phyloP scores from a whole-genome alignment of 2,888 invertebrate genomes.

The Prosapia bicincta region DNA sequence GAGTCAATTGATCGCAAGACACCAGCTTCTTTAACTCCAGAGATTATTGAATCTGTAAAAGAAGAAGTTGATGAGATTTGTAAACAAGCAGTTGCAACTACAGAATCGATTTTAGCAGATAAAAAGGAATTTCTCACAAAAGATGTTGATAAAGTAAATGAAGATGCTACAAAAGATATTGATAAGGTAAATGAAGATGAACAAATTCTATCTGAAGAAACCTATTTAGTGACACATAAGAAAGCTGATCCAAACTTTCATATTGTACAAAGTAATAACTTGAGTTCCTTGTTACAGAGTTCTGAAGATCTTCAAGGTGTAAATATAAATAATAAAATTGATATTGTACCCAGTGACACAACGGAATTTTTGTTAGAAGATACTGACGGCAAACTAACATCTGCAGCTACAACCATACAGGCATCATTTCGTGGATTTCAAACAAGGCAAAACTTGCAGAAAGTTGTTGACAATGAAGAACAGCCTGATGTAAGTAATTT shows the following conservation, averaged over 20 bases:
- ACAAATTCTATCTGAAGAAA: not conserved
- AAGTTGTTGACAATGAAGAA: slow-evolving; percentile 38
- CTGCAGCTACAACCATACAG: slow-evolving; percentile 55
- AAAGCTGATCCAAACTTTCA: not conserved
- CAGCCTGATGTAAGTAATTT: not conserved
- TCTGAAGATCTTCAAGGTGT: too few species aligned
- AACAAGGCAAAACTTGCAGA: slow-evolving; percentile 35
- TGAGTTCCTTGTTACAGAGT: too few species aligned
- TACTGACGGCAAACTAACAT: not conserved
- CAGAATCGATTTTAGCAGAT: slow-evolving; percentile 13
- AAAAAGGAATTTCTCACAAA: not conserved
- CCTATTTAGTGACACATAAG: not conserved
- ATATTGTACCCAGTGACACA: not conserved
- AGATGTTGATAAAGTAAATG: slow-evolving; percentile 9
- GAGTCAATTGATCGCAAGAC: slow-evolving; percentile 13
- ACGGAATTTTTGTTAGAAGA: not conserved
- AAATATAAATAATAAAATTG: too few species aligned
- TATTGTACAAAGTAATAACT: not conserved
- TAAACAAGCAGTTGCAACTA: slow-evolving; percentile 38
- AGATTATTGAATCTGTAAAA: slow-evolving; percentile 36
- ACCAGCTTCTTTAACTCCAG: slow-evolving; percentile 23
- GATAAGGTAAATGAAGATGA: not conserved
- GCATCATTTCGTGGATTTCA: slow-evolving; percentile 55
- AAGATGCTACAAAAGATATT: not conserved
- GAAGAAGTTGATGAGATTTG: slow-evolving; percentile 39